These are phyloP conservation scores for Craseonycteris thonglongyai DNA, from an alignment of 2,113 vertebrate genomes.

Conservation along the genomic window DNA sequence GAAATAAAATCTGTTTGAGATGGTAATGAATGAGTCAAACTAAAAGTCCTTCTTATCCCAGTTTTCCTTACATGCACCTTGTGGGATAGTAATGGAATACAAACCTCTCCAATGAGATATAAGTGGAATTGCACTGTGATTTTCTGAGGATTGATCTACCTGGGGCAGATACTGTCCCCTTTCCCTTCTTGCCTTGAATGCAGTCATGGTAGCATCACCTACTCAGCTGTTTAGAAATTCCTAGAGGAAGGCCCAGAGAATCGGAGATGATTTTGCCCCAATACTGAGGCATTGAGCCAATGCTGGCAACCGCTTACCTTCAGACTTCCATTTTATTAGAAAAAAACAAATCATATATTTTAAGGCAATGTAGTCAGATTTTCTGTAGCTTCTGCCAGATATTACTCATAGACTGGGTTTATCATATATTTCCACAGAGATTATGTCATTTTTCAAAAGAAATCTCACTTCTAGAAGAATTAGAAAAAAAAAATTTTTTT, in stretches of 20 bases:
- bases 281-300: neutral
- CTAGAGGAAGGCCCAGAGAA: neutral
- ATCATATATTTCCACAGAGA: neutral
- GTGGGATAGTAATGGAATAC: rapidly evolving
- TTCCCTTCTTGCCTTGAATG: neutral
- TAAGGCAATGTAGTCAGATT: neutral
- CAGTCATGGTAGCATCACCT: neutral
- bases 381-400: neutral
- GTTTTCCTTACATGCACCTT: neutral
- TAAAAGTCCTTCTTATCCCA: neutral
- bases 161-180: too few species aligned
- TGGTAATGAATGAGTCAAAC: neutral
- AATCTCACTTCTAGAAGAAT: neutral
- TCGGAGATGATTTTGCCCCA: neutral
- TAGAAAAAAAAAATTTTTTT: neutral
- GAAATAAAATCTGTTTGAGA: neutral
- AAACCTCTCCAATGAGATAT: rapidly evolving
- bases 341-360: neutral
- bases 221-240: neutral
- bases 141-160: neutral
- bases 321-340: neutral
- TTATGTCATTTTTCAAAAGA: neutral
- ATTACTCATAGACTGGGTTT: neutral
- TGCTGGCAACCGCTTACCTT: neutral
- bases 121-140: rapidly evolving